phyloP scores from a whole-genome alignment of 2,888 invertebrate species.

The Barypeithes pellucidus region DNA sequence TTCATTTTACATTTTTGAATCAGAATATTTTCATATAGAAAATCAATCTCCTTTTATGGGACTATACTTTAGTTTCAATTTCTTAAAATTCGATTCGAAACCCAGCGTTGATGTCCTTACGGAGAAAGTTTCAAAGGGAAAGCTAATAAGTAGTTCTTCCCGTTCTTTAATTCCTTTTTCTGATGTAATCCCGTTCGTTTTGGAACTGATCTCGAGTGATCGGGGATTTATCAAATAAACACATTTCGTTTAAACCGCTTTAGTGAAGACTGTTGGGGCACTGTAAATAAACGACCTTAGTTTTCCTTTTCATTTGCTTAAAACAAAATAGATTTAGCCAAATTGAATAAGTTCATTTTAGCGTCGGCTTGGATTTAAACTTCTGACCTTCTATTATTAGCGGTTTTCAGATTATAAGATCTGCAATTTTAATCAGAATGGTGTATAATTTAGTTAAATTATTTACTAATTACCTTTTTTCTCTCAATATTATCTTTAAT shows the following conservation, averaged over 20 bases:
- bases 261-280: constrained; percentile 47
- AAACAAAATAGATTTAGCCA: constrained; percentile 19
- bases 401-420: background rate
- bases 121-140: constrained; percentile 36
- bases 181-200: constrained; percentile 49
- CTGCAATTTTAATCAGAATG: background rate
- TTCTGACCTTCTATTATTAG: constrained; percentile 28
- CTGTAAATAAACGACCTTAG: constrained; percentile 42
- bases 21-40: no score
- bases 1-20: no score
- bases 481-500: no score
- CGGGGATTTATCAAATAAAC: constrained; percentile 52
- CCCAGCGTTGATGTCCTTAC: constrained; percentile 36
- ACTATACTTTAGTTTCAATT: constrained; percentile 29
- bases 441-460: no score
- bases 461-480: no score
- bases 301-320: constrained; percentile 43
- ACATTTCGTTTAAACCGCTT: constrained; percentile 50
- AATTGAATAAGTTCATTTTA: constrained; percentile 37
- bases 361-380: constrained; percentile 25
- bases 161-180: constrained; percentile 49
- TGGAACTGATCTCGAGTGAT: constrained; percentile 48
- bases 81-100: constrained; percentile 32
- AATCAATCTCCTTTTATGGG: background rate
- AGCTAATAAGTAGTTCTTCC: constrained; percentile 49